Conservation (phyloP, 1,140 invertebrate genomes). For the Procambarus clarkii region DNA sequence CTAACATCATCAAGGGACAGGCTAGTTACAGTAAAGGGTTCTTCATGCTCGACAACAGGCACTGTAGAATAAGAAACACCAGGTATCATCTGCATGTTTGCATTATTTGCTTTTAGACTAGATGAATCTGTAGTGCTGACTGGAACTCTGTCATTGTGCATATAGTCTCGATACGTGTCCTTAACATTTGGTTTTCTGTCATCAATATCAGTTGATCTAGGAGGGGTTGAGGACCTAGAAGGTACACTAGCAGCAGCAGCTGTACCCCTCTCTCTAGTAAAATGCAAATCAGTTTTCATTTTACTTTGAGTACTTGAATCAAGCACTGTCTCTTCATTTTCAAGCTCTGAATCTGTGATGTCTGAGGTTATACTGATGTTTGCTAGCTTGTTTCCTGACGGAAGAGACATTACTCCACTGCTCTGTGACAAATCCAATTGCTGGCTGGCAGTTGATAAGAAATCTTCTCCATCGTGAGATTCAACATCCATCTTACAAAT, state of each 20-base stretch:
- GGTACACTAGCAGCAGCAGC: not conserved
- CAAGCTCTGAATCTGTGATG: constrained; percentile 35
- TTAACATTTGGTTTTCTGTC: not conserved
- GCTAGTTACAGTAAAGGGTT: not conserved
- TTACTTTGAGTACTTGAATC: not conserved
- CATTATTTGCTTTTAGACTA: not conserved
- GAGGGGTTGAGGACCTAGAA: not conserved
- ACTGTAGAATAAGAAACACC: not conserved
- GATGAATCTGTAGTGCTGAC: not conserved
- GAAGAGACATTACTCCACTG: constrained; percentile 39
- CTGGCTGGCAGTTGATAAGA: not conserved
- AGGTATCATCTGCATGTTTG: not conserved
- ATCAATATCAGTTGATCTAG: not conserved
- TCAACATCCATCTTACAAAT: not conserved
- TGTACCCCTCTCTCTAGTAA: not conserved
- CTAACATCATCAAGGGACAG: constrained; percentile 35
- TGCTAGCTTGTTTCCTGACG: constrained; percentile 34
- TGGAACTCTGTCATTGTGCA: not conserved
- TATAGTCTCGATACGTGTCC: not conserved
- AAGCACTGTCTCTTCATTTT: constrained; percentile 24
- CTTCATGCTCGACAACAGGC: not conserved
- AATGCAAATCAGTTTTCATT: not conserved
- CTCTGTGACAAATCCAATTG: constrained; percentile 25
- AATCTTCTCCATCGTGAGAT: constrained; percentile 19
- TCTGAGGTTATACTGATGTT: constrained; percentile 35